A percentile compares a stretch with the other conserved stretches of the same genome.
Evolutionary conservation across 2,888 invertebrate genomes (phyloP).

Genomic region (Chymomyza caudatula): DNA sequence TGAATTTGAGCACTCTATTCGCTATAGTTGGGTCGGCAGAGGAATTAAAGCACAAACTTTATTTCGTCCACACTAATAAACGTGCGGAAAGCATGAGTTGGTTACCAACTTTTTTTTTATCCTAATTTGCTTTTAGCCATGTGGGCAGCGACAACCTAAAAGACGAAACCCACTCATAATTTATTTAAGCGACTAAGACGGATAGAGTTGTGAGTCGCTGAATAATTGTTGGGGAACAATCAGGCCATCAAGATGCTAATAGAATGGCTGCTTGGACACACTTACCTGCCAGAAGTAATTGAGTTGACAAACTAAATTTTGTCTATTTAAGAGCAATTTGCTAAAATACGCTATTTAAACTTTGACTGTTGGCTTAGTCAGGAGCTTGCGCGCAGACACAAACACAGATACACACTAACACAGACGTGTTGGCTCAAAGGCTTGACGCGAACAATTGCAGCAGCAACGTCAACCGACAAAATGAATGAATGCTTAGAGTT

Average conservation of each 20-base stretch:
- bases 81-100: no score
- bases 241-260: constrained; percentile 13
- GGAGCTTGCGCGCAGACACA: constrained; percentile 8
- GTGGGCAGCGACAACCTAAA: not conserved
- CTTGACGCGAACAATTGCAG: not conserved
- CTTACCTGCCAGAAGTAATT: constrained; percentile 42
- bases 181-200: not conserved
- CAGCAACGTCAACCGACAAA: constrained; percentile 1
- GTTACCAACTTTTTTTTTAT: not conserved
- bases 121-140: not conserved
- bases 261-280: constrained; percentile 15
- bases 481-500: constrained; percentile 20
- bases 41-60: no score
- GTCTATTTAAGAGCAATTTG: constrained; percentile 38
- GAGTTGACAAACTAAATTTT: constrained; percentile 29
- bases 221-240: not conserved
- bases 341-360: constrained; percentile 19
- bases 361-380: not conserved
- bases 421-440: constrained; percentile 25
- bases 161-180: not conserved
- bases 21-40: no score
- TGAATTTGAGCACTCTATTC: no score
- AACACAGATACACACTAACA: not conserved
- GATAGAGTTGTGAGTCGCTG: not conserved
- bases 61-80: no score